Base-by-base conservation (phyloP, 1,140 invertebrate genomes). In the Aradophagus sp. region DNA sequence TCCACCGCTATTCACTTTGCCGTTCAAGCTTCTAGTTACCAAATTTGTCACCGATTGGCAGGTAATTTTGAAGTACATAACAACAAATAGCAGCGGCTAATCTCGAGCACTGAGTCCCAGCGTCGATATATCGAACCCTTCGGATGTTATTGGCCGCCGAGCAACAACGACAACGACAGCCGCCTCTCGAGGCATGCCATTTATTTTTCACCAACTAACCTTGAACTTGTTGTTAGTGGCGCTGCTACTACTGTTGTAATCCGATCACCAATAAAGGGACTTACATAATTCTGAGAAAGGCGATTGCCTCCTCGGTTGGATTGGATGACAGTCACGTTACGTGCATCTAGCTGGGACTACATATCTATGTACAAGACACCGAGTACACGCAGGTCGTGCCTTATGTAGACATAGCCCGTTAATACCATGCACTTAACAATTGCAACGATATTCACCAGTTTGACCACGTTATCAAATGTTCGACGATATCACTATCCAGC, bases 201-300 rank as follows among this genome's bases (percentile, higher is more conserved):
- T 47, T 75, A 75, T 75, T 75, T 71, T 71, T 75, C 68, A 67
- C 67, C 63, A 75, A 65, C 73, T 71, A 75, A 68, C 68, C 73
- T 72, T 68, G 73, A 75, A 72, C 61, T 69, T 69, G 65, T 53
- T 75, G 68, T 70, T 70, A 67, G 39, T 73, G 68, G 58, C 36
- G 65, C 72, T 73, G 62, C 56, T 74, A 69, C 68, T 74, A 66
- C 69, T 62, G 70, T 75, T 71, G 73, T 79, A 77, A 80, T 80
- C 76, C 76, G 77, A 81, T 81, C 77, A 78, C 76, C 77, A 81
- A 79, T 79, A 80, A 80, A 80, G 70, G 71, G 73, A 78, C 76
- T 80, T 80, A 80, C 78, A 73, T 81, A 79, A 79, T 81, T 81
- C 77, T 73, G 71, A 81, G 77, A 78, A 80, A 78, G 74, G 67